Evolutionary conservation across 2,797 vertebrate species (phyloP).

Genomic region (Varecia variegata): DNA sequence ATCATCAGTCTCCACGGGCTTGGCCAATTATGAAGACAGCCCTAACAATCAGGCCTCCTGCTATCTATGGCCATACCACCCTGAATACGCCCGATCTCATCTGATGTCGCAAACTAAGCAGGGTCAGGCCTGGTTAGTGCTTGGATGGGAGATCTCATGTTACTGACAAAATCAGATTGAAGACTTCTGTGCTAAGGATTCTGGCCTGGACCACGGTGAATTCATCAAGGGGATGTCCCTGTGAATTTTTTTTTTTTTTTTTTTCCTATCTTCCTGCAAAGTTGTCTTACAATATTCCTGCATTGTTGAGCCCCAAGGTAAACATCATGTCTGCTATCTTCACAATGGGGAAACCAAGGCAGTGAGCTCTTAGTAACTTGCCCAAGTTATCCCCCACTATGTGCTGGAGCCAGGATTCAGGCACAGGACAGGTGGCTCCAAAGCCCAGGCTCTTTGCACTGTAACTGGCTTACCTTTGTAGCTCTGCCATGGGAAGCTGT

Average conservation of each 20-base stretch:
- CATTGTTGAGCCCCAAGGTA: not conserved
- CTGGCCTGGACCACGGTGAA: not conserved
- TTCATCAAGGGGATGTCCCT: not conserved
- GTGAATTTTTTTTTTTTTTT: not conserved
- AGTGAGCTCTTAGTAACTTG: not conserved
- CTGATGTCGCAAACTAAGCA: too few relatives aligned
- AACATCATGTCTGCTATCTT: not conserved
- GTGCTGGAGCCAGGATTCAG: not conserved
- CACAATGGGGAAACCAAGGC: not conserved
- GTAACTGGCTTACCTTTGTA: not conserved
- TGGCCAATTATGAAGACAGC: not conserved
- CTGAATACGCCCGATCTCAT: too few relatives aligned
- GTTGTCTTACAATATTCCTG: not conserved
- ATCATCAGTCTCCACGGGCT: not conserved
- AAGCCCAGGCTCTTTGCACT: not conserved
- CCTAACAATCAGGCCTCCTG: not conserved
- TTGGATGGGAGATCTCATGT: too few relatives aligned
- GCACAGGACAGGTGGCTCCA: too few relatives aligned
- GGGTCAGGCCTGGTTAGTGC: too few relatives aligned
- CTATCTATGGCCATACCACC: too few relatives aligned
- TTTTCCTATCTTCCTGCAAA: not conserved
- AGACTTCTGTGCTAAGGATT: not conserved
- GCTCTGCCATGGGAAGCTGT: not conserved
- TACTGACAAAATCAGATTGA: not conserved
- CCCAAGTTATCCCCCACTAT: not conserved